Conservation (phyloP, 2,888 invertebrate species). For the Clivina fossor region DNA sequence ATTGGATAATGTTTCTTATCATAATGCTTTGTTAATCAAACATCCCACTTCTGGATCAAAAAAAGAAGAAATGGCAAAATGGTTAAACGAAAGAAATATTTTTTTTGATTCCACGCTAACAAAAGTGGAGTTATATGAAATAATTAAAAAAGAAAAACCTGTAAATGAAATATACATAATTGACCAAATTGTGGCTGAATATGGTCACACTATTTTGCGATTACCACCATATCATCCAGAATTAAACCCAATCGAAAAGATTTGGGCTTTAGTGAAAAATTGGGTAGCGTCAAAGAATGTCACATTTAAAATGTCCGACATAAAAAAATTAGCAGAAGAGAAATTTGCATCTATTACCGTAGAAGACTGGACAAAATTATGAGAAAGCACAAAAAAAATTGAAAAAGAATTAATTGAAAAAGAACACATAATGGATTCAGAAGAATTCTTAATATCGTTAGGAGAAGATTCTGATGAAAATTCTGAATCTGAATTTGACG, state of each 20-base stretch:
- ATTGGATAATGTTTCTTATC: constrained; percentile 41
- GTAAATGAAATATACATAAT: constrained; percentile 32
- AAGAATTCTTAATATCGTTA: too few relatives aligned
- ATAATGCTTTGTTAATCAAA: constrained; percentile 35
- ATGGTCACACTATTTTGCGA: constrained; percentile 39
- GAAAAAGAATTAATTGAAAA: too few relatives aligned
- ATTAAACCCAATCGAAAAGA: constrained; percentile 42
- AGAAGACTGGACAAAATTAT: too few relatives aligned
- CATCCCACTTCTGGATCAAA: constrained; percentile 24
- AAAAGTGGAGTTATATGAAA: constrained; percentile 38
- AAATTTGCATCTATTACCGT: too few relatives aligned
- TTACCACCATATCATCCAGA: constrained; percentile 42
- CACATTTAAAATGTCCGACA: too few relatives aligned
- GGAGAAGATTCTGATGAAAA: too few relatives aligned
- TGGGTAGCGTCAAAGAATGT: too few relatives aligned
- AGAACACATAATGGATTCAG: too few relatives aligned
- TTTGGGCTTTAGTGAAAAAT: too few relatives aligned
- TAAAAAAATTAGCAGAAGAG: too few relatives aligned
- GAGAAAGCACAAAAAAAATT: too few relatives aligned
- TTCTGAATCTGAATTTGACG: too few relatives aligned
- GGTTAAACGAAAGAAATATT: constrained; percentile 34
- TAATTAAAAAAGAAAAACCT: constrained; percentile 38
- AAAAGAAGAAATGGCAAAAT: constrained; percentile 37
- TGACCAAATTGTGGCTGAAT: constrained; percentile 33
- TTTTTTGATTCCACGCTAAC: constrained; percentile 28